Evolutionary conservation across 2,888 invertebrate genomes (phyloP).

Genomic region (Acanthosepion esculentum): DNA sequence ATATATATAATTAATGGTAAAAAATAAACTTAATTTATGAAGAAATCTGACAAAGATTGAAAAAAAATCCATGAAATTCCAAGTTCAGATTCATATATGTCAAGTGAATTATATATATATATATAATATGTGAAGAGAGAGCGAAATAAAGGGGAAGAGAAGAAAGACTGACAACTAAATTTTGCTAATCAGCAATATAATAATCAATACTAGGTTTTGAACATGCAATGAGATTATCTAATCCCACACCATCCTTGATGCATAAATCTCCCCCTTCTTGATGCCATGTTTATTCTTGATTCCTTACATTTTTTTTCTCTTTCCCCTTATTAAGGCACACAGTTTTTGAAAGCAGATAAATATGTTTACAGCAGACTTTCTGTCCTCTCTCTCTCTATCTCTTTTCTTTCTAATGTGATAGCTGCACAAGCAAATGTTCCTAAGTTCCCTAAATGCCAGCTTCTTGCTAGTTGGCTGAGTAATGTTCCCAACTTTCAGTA

Average conservation of each 20-base stretch:
- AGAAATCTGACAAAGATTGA: too few species aligned
- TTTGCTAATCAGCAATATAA: neutral
- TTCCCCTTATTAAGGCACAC: neutral
- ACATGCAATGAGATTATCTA: neutral
- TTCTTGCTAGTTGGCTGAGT: neutral
- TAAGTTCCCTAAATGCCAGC: constrained; percentile 7
- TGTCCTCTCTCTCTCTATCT: neutral
- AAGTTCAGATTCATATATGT: too few species aligned
- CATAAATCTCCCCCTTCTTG: neutral
- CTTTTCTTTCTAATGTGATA: neutral
- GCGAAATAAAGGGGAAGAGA: neutral
- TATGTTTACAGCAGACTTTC: neutral
- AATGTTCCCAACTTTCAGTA: neutral
- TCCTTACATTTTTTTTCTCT: neutral
- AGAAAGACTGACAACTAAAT: neutral
- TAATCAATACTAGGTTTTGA: neutral
- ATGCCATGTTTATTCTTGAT: neutral
- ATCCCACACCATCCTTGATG: neutral
- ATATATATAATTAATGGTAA: too few species aligned
- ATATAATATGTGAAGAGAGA: neutral
- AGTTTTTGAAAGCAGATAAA: neutral
- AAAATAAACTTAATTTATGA: too few species aligned
- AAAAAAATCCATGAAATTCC: too few species aligned
- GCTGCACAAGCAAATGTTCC: neutral
- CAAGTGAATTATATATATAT: neutral